Evolutionary conservation across 2,888 invertebrate species (phyloP), one percentile per base, ranked within the genome.

Genomic region (Pemphredon lugubris): DNA sequence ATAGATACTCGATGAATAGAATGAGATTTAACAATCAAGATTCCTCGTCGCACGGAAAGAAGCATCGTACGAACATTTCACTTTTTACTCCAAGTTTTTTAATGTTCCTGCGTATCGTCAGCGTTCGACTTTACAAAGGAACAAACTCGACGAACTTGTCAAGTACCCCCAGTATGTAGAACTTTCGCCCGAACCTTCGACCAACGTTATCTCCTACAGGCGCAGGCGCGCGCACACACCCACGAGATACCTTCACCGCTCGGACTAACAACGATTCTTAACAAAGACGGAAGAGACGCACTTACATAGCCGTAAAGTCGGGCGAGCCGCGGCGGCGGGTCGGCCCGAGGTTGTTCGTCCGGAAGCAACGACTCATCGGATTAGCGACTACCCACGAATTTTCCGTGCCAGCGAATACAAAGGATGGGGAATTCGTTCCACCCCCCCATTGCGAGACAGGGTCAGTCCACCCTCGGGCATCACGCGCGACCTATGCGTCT

Each of bases 371-470:
- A 57, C 60, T 61, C 54, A 30, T 7, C 44, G 67, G 79, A 78
- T 78, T 78, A 78, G 65, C 55, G 64, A 60, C 40, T 39, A 44
- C 13, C 75, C 44, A 55, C 54, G 66, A 77, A 75, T 77, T 80
- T 77, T 81, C 81, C 81, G 68, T 58, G 68, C 67, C 53, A 55
- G 45, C 44, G 73, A 54, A 77, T 50, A 80, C 73, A 68, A 81
- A 75, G 68, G 54, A 67, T 66, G 79, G 67, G 75, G 68, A 74
- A 78, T 77, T 77, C 72, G 72, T 51, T 45, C 26, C 74, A 32
- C 40, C 58, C 47, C 39, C 37, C 37, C 13, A n/a, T n/a, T n/a
- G n/a, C 26, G 26, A 26, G 7, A 7, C 7, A 39, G 42, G 65
- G 51, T 45, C 54, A 30, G 32, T 23, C 57, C 47, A 53, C 21